Evolutionary conservation across 1,140 invertebrate genomes (phyloP), one percentile per base, ranked within the genome.

Genomic region (Caenorhabditis briggsae): DNA sequence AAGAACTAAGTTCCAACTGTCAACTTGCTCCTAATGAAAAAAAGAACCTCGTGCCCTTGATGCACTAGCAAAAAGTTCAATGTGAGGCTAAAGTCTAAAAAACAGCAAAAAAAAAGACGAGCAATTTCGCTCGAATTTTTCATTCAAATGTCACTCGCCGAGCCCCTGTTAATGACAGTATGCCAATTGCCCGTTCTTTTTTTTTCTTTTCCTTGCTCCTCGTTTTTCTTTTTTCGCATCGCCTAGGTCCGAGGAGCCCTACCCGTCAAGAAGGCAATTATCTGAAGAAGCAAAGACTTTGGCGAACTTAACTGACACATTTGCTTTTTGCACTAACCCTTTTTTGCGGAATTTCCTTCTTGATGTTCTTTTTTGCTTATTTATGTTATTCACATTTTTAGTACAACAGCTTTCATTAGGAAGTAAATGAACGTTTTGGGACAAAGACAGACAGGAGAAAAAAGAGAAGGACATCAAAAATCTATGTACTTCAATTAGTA

Each of bases 91-190:
- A 53, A 50, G 41, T 20, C 33, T 33, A 9, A 78, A n/a, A 11
- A 78, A 8, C n/a, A 53, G 14, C 14, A 78, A 78, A 78, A 53
- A 78, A 78, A 9, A 18, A 9, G 43, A 41, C 46, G 70, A 78
- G 46, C 70, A 78, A 78, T 78, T 78, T 78, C 46, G 43, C 70
- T 46, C 3, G 33, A 78, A 78, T 78, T 78, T 78, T 78, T 78
- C 70, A 78, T 78, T 78, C 70, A 78, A 78, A 78, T 78, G 70
- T 78, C 70, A 78, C 70, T 78, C 70, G 48, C 70, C 70, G 70
- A 78, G 33, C 50, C 46, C 23, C 70, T 78, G 70, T 78, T 78
- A 78, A 78, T 78, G 70, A 78, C 70, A 78, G 70, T 78, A 78
- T 78, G 70, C 70, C 70, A 78, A 53, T 78, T 78, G 70, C 70